phyloP scores from a whole-genome alignment of 2,113 vertebrate genomes.

The Henicopernis longicauda region DNA sequence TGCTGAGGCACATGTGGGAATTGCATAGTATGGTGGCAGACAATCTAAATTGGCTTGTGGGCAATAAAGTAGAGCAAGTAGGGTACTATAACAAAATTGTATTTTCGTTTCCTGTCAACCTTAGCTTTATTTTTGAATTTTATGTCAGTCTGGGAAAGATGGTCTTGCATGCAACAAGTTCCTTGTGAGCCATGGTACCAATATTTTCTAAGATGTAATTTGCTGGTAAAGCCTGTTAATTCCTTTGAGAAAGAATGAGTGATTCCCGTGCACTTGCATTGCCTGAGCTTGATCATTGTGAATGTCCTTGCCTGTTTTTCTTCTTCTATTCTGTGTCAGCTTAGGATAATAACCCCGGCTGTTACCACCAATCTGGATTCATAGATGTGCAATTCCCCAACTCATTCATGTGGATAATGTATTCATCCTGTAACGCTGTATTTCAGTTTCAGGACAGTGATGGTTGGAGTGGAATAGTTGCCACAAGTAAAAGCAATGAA shows the following conservation, averaged over 20 bases:
- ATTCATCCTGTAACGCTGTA: background rate
- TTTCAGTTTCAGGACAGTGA: background rate
- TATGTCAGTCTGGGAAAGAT: background rate
- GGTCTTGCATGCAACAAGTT: background rate
- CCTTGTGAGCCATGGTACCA: background rate
- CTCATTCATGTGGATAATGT: background rate
- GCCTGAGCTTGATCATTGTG: background rate
- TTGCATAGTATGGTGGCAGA: background rate
- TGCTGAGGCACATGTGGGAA: background rate
- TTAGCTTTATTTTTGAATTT: background rate
- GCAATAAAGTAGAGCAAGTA: background rate
- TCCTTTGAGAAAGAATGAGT: background rate
- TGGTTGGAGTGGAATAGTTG: background rate
- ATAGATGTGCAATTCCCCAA: background rate
- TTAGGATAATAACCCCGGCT: background rate
- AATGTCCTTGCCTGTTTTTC: background rate
- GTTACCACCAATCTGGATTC: background rate
- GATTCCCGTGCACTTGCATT: background rate
- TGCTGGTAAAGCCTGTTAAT: background rate
- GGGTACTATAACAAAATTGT: background rate
- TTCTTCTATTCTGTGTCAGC: background rate
- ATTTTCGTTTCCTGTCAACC: background rate
- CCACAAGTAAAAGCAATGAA: conserved; percentile 25
- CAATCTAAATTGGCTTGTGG: background rate
- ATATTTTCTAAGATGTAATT: background rate